Evolutionary conservation across 2,113 vertebrate genomes (phyloP).

Genomic region (Chelonoidis abingdonii): DNA sequence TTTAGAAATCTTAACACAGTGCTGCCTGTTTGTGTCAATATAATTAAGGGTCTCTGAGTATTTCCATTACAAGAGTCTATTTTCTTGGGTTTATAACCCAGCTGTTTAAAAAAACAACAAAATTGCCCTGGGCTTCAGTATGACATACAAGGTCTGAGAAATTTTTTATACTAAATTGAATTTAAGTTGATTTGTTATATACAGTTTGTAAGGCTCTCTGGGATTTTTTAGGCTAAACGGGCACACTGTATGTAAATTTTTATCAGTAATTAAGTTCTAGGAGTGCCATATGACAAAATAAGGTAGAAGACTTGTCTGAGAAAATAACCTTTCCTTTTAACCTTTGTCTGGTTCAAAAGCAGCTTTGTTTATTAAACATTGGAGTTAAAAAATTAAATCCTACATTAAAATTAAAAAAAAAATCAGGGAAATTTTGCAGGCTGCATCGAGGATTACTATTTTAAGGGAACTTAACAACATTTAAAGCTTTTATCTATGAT

Average conservation of each 20-base stretch:
- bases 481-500: neutral
- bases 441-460: neutral
- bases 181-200: neutral
- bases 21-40: slow-evolving; percentile 7
- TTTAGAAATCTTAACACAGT: slow-evolving; percentile 19
- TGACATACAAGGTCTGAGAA: neutral
- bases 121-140: neutral
- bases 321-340: neutral
- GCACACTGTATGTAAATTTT: neutral
- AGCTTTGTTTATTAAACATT: neutral
- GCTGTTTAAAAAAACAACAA: neutral
- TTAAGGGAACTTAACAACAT: neutral
- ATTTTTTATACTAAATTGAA: slow-evolving; percentile 12
- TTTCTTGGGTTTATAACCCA: slow-evolving; percentile 28
- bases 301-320: neutral
- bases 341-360: neutral
- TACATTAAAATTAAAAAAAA: neutral
- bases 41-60: slow-evolving; percentile 17
- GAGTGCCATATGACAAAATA: neutral
- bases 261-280: neutral
- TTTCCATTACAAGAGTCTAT: slow-evolving; percentile 2
- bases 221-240: neutral
- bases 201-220: neutral
- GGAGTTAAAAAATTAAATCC: neutral
- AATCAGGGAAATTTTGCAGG: neutral